Base-by-base conservation (phyloP, 2,113 vertebrate genomes). In the Ictalurus punctatus region DNA sequence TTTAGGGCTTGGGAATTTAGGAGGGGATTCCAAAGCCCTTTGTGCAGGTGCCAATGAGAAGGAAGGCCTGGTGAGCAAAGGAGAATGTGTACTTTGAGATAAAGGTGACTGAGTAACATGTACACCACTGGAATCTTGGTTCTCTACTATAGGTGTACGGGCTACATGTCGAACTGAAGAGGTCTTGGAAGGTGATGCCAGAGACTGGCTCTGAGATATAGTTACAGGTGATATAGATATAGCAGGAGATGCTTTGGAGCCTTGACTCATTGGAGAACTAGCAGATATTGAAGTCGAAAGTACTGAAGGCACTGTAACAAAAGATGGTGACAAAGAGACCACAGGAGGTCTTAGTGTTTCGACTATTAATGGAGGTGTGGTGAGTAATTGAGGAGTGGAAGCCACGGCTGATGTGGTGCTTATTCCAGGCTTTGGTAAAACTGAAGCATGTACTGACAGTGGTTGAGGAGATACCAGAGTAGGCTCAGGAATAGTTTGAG, bases 141-240 rank as follows among this genome's bases (percentile, higher is more conserved):
- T 82, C 89, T 93, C 90, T 56, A 92, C 88, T 84, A 93, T 89
- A 90, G 92, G 92, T 71, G 92, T 90, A 73, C 91, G 91, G 34
- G 91, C 52, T 8, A n/a, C 40, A 59, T 88, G 89, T 74, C 17
- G 89, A 54, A 92, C 88, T 19, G 88, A 84, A 90, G 93, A 87
- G 30, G 74, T 79, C 0, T 83, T 63, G 34, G 90, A 71, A 83
- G 92, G 54, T 84, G 65, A 84, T 63, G n/a, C 44, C 40, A 56
- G 17, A 83, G 87, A 78, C 34, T 79, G 78, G 56, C 56, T 88
- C 34, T 17, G 76, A 34, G 83, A 82, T 58, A 87, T 23, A 52
- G 84, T 89, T 65, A 86, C 65, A 44, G 86, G 87, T 27, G 54
- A 84, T 34, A 85, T 85, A 84, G 91, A 92, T 83, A 67, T 84